Evolutionary conservation across 2,888 invertebrate species (phyloP), one percentile per base, ranked within the genome.

Genomic region (Dyspetes luteomarginatus): DNA sequence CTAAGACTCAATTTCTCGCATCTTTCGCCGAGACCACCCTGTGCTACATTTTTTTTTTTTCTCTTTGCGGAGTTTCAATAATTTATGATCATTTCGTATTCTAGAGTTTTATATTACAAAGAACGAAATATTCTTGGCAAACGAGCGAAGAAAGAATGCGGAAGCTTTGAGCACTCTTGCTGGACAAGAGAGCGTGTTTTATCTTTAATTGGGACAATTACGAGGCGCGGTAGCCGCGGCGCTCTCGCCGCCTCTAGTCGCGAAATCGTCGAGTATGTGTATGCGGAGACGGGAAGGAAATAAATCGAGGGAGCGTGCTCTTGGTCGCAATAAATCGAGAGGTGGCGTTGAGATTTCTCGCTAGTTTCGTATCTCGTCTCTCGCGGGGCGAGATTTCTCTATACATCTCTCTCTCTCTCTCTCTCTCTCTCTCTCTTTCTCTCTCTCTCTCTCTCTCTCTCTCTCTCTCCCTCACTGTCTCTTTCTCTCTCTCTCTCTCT

Each of bases 201-300:
- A 68, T 76, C 79, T 68, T 60, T 76, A 78, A 82, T 82, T 78
- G 69, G 64, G 55, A 58, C 72, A 79, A 82, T 78, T 79, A 76
- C 64, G 60, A 17, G 62, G 71, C 60, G 52, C 56, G 55, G 69
- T 75, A 65, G 65, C 65, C 19, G 48, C 9, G 9, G 26, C 48
- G n/a, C 30, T 60, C 30, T 67, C 43, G 48, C 48, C 28, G 43
- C 48, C 26, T 68, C 19, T 12, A 41, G 30, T 12, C 28, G 41
- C n/a, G 17, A 36, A 30, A 60, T 58, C 7, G 43, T 65, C 24
- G 75, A 43, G 75, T 50, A 50, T 30, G 58, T 60, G 76, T 56
- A 43, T 50, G 56, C 15, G 65, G 48, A 58, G 56, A 75, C 75
- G 82, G 69, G 64, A 77, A 73, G 77, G 68, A 82, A 79, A 82